Percentiles rank a stretch among this genome's conserved stretches.
phyloP scores from a whole-genome alignment of 2,797 vertebrate species.

The Catostomus latipinnis region DNA sequence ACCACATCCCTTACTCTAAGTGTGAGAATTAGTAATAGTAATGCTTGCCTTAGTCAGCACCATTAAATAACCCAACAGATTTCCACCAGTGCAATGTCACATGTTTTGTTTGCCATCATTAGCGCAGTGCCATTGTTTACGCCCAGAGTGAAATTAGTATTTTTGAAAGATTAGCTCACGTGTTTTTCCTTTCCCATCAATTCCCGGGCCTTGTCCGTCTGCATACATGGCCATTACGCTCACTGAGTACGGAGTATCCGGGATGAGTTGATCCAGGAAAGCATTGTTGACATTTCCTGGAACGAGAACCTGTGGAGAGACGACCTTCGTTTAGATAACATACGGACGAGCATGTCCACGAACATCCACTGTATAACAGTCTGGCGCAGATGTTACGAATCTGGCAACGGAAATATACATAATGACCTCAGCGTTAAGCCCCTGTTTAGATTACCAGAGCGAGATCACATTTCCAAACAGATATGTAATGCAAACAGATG shows the following conservation, averaged over 20 bases:
- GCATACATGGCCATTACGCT: constrained; percentile 86
- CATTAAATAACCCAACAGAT: too few relatives aligned
- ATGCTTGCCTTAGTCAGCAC: too few relatives aligned
- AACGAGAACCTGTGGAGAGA: constrained; percentile 83
- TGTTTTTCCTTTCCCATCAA: constrained; percentile 84
- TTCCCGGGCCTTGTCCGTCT: constrained; percentile 83
- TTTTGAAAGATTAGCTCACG: constrained; percentile 73
- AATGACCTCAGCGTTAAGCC: constrained; percentile 70
- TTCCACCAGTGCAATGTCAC: too few relatives aligned
- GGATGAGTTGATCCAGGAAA: constrained; percentile 88
- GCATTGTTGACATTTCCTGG: constrained; percentile 83
- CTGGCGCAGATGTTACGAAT: constrained; percentile 46
- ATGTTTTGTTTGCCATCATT: too few relatives aligned
- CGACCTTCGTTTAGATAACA: constrained; percentile 39
- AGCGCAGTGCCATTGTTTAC: too few relatives aligned
- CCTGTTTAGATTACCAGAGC: constrained; percentile 57
- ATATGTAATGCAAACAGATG: constrained; percentile 69
- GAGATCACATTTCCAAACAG: constrained; percentile 60
- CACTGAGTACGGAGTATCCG: constrained; percentile 89
- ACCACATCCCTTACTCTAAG: too few relatives aligned
- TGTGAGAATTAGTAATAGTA: too few relatives aligned
- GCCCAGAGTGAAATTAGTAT: too few relatives aligned
- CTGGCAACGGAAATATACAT: constrained; percentile 69
- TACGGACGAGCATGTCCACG: constrained; percentile 29
- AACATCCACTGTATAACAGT: constrained; percentile 46